Evolutionary conservation across 2,888 invertebrate genomes (phyloP).

Genomic region (Emmelina monodactyla): DNA sequence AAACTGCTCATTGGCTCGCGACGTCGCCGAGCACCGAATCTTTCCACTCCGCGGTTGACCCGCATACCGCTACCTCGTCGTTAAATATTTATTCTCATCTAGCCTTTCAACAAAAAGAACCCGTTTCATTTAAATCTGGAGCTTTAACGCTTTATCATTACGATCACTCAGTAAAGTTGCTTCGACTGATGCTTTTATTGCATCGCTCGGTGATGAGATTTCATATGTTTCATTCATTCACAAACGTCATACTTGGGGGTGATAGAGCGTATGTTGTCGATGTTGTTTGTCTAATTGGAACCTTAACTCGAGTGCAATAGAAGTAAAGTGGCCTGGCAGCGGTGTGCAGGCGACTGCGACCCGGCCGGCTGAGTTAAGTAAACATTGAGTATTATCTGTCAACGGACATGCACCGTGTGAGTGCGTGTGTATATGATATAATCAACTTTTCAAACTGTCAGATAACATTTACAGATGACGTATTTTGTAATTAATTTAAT

Average conservation of each 20-base stretch:
- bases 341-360: slow-evolving; percentile 30
- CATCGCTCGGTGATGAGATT: slow-evolving; percentile 56
- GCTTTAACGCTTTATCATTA: slow-evolving; percentile 21
- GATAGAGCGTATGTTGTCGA: background rate
- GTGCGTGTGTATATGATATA: slow-evolving; percentile 39
- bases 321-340: slow-evolving; percentile 25
- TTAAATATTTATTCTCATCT: slow-evolving; percentile 20
- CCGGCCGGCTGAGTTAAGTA: slow-evolving; percentile 61
- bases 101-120: background rate
- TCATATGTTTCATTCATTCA: slow-evolving; percentile 46
- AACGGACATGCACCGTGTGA: slow-evolving; percentile 52
- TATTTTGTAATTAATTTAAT: slow-evolving; percentile 26
- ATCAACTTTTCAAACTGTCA: slow-evolving; percentile 45
- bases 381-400: slow-evolving; percentile 64
- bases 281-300: slow-evolving; percentile 30
- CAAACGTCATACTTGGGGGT: slow-evolving; percentile 16
- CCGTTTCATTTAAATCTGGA: background rate
- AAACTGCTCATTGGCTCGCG: slow-evolving; percentile 30
- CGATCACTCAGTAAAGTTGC: slow-evolving; percentile 21
- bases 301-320: slow-evolving; percentile 34
- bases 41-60: slow-evolving; percentile 53
- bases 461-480: slow-evolving; percentile 20
- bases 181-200: slow-evolving; percentile 36
- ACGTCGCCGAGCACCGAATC: slow-evolving; percentile 31
- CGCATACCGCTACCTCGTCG: slow-evolving; percentile 39